These are phyloP conservation scores for Siphlonurus alternatus DNA, from an alignment of 2,888 invertebrate species.

Conservation along the genomic window DNA sequence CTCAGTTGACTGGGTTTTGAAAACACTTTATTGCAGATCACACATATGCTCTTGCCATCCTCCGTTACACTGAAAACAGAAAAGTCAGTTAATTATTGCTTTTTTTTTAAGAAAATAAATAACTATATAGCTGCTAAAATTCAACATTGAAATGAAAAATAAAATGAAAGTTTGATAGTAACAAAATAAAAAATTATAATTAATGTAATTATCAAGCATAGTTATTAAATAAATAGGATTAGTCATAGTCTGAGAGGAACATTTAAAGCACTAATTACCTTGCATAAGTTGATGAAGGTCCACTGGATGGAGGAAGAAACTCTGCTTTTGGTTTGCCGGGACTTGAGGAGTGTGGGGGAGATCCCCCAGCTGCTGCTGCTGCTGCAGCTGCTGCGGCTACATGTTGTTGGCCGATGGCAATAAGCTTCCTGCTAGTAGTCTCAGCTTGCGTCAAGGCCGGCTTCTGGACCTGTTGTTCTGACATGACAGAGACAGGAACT, in stretches of 20 bases:
- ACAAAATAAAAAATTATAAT: background rate
- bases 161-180: background rate
- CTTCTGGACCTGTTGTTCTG: conserved; percentile 16
- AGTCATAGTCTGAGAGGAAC: too few relatives aligned
- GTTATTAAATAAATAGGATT: too few relatives aligned
- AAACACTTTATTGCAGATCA: conserved; percentile 82
- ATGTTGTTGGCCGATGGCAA: background rate
- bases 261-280: too few relatives aligned
- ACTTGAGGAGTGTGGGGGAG: background rate
- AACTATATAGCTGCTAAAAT: background rate
- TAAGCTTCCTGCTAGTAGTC: background rate
- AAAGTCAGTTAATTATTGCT: background rate
- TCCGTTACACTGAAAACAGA: conserved; percentile 37
- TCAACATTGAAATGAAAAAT: background rate
- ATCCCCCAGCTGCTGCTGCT: conserved; percentile 28
- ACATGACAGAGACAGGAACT: background rate
- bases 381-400: conserved; percentile 24
- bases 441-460: conserved; percentile 4
- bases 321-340: conserved; percentile 26
- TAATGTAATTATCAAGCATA: too few relatives aligned
- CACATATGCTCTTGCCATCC: conserved; percentile 61
- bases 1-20: conserved; percentile 78
- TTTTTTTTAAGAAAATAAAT: background rate
- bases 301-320: conserved; percentile 27
- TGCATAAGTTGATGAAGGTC: conserved; percentile 26